Evolutionary conservation across 2,797 vertebrate genomes (phyloP).

Genomic region (Helostoma temminkii): DNA sequence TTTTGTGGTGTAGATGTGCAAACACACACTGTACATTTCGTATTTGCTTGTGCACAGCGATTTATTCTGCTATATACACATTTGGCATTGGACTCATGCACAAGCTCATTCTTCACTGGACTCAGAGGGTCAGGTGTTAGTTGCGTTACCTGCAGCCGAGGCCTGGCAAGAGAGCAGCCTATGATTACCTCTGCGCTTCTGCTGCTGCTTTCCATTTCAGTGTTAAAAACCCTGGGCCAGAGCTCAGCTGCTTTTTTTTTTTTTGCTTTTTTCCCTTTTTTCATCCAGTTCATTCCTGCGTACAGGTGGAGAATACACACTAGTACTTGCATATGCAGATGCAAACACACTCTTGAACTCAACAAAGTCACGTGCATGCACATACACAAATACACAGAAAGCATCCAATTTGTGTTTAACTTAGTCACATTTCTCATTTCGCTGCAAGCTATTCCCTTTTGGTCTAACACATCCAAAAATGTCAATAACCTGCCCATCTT

Average conservation of each 20-base stretch:
- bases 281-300: conserved; percentile 22
- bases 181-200: conserved; percentile 71
- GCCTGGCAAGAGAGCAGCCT: conserved; percentile 29
- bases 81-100: background rate
- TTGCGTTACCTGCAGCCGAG: conserved; percentile 45
- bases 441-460: conserved; percentile 29
- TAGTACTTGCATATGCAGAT: too few species aligned
- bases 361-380: background rate
- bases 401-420: conserved; percentile 42
- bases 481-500: conserved; percentile 39
- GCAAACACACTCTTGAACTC: too few species aligned
- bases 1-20: too few species aligned
- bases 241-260: background rate
- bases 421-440: conserved; percentile 53
- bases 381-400: conserved; percentile 19
- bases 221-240: conserved; percentile 44
- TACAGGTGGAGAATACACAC: conserved; percentile 5
- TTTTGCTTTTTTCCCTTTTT: background rate
- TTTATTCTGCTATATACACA: background rate
- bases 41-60: background rate
- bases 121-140: conserved; percentile 54
- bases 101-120: conserved; percentile 10
- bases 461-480: conserved; percentile 30
- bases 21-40: background rate
- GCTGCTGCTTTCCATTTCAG: conserved; percentile 50